A percentile compares a stretch with the other conserved stretches of the same genome.
phyloP scores from a whole-genome alignment of 2,797 vertebrate species.

The Heterohyrax brucei region DNA sequence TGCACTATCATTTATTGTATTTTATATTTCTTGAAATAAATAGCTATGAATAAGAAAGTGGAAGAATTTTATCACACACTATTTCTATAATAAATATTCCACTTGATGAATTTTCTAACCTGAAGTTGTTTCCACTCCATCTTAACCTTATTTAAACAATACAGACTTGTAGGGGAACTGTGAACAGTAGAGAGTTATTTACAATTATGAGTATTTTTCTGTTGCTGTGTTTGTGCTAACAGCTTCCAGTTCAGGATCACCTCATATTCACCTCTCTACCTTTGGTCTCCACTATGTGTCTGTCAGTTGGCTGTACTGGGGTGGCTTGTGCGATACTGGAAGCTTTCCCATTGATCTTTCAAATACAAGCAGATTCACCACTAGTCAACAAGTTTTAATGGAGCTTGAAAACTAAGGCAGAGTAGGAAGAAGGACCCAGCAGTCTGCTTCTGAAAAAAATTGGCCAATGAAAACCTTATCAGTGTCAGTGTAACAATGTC shows the following conservation, averaged over 20 bases:
- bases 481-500: no score
- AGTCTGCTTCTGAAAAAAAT: no score
- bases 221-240: conserved; percentile 15
- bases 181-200: neutral
- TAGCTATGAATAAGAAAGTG: neutral
- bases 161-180: neutral
- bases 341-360: no score
- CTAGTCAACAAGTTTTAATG: no score
- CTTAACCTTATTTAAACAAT: neutral
- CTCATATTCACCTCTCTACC: neutral
- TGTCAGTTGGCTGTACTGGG: no score
- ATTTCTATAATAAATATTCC: conserved; percentile 19
- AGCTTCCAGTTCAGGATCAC: neutral
- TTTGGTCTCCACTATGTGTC: neutral
- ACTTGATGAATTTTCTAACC: neutral
- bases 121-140: neutral
- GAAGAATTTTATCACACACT: neutral
- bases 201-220: neutral
- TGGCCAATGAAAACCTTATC: no score
- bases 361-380: no score
- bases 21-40: conserved; percentile 6
- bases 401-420: no score
- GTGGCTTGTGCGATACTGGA: no score
- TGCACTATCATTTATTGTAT: neutral
- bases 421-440: no score